Base-by-base conservation (phyloP, 2,888 invertebrate species). In the Exephanes ischioxanthus region DNA sequence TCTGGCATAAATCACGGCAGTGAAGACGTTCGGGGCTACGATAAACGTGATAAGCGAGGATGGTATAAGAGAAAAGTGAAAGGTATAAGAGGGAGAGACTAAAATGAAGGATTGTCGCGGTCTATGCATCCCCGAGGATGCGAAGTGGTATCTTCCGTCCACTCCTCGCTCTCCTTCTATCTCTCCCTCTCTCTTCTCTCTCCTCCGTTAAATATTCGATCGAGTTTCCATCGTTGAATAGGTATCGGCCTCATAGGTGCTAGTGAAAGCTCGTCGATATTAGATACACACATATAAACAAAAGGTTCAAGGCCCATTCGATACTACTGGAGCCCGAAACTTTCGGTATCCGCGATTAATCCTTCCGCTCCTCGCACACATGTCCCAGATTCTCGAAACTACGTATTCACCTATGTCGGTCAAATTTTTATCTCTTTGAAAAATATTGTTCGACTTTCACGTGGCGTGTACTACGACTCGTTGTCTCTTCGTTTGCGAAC, bases 231-330 rank as follows among this genome's bases (percentile, higher is more conserved):
- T 63, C 63, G 30, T 30, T 63, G 63, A 30, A 63, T 33, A 26
- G 33, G 30, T 33, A 63, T 63, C 33, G 63, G 63, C 63, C n/a
- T 33, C 63, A 16, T 33, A 14, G 63, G 30, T 63, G 63, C 30
- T 16, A 63, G 63, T 63, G 63, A 63, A 63, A 63, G 63, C 63
- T 63, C 33, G 33, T 63, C 63, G 63, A 63, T 63, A 63, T 63
- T 63, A 63, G 14, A 63, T 33, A 63, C 63, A 63, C 63, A 63
- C 63, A 63, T 16, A 63, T 26, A 63, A 63, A 16, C 63, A 30
- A 30, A 16, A 63, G n/a, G 63, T 63, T 63, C 63, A 63, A 63
- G 63, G 63, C 33, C 63, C 33, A 63, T 63, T 33, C 63, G 63
- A n/a, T 16, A 7, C 33, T 63, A 26, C n/a, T 6, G 63, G 30